A percentile compares a stretch with the other conserved stretches of the same genome.
phyloP scores from a whole-genome alignment of 2,888 invertebrate genomes.

The Latrodectus hesperus region DNA sequence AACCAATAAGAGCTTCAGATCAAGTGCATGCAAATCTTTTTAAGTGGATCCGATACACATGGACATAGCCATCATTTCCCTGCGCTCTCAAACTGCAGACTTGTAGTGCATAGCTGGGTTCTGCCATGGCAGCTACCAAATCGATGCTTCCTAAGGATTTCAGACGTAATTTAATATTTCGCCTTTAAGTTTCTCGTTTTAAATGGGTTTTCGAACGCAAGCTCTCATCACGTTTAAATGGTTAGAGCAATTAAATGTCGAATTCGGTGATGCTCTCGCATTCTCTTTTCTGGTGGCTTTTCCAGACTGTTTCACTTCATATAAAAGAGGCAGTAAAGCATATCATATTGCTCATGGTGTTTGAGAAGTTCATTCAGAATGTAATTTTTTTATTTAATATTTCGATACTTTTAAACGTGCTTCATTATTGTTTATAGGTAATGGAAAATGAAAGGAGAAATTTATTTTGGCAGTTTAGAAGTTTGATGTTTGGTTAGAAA shows the following conservation, averaged over 20 bases:
- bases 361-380: no score
- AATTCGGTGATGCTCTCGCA: not conserved
- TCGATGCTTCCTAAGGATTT: not conserved
- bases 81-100: not conserved
- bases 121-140: not conserved
- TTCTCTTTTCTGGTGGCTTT: no score
- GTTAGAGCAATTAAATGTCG: not conserved
- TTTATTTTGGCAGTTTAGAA: no score
- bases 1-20: not conserved
- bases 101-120: no score
- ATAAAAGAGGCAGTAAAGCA: no score
- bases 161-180: not conserved
- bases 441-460: no score
- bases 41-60: not conserved
- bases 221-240: not conserved
- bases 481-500: no score
- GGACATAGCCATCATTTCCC: not conserved
- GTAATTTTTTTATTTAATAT: no score
- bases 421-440: no score
- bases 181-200: not conserved
- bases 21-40: not conserved
- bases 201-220: constrained; percentile 5
- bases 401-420: no score
- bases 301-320: no score
- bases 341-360: no score